Conservation (phyloP, 1,140 invertebrate species). For the Brachionus asplanchnoidis region DNA sequence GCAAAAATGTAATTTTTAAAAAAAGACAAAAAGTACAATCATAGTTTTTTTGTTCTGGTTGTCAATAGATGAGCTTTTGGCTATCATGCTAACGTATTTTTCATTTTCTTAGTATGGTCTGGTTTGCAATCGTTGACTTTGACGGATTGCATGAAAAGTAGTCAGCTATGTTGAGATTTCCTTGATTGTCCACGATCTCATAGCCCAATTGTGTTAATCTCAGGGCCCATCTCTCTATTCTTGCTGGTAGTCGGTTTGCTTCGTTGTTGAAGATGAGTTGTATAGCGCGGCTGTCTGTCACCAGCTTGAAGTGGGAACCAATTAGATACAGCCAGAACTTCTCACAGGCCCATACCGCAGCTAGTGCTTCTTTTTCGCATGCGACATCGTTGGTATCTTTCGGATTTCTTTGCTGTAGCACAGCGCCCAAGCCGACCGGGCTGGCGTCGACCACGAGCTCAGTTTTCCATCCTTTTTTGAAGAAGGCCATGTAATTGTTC, state of each 20-base stretch:
- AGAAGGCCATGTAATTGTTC: not conserved
- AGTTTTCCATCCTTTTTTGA: not conserved
- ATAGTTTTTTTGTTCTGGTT: too few relatives aligned
- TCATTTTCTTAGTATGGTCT: not conserved
- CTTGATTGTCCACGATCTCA: not conserved
- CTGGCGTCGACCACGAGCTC: slow-evolving; percentile 44
- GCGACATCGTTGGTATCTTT: too few relatives aligned
- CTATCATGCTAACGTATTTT: not conserved
- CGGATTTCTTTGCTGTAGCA: slow-evolving; percentile 43
- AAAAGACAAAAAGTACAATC: too few relatives aligned
- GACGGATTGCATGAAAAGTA: not conserved
- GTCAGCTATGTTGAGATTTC: not conserved
- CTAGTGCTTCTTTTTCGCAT: not conserved
- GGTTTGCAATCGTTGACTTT: not conserved
- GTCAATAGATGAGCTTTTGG: too few relatives aligned
- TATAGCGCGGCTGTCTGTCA: not conserved
- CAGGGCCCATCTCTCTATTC: not conserved
- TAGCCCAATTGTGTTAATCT: not conserved
- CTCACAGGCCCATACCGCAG: not conserved
- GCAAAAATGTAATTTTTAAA: too few relatives aligned
- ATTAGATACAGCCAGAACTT: not conserved
- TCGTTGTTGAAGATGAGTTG: not conserved
- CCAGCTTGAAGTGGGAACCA: not conserved
- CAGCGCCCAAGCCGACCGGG: slow-evolving; percentile 55
- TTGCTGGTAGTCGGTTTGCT: not conserved